Conservation (phyloP, 2,888 invertebrate genomes). For the Penaeus monodon region DNA sequence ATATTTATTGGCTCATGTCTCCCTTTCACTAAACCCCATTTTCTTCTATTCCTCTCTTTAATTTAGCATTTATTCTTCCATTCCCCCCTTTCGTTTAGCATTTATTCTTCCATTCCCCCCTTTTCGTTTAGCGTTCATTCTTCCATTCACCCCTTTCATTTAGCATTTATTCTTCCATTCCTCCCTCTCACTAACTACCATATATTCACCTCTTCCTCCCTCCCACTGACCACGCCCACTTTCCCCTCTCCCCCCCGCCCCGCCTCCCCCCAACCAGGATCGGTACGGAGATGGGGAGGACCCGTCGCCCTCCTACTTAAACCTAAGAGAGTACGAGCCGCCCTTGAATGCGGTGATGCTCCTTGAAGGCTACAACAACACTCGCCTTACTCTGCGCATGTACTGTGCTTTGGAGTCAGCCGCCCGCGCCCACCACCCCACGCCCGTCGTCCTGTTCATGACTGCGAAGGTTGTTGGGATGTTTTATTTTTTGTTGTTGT, state of each 20-base stretch:
- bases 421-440: conserved; percentile 39
- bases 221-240: not conserved
- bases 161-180: no score
- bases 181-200: no score
- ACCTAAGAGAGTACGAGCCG: conserved; percentile 9
- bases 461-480: conserved; percentile 22
- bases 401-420: conserved; percentile 64
- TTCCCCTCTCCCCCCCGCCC: not conserved
- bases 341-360: conserved; percentile 27
- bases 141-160: no score
- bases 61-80: no score
- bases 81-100: no score
- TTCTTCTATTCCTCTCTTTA: no score
- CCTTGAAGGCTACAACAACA: conserved; percentile 52
- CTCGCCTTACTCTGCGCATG: conserved; percentile 49
- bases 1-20: no score
- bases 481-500: no score
- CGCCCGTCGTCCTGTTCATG: conserved; percentile 52
- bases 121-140: no score
- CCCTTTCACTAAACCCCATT: no score
- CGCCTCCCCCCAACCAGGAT: not conserved
- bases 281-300: not conserved
- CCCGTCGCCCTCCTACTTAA: not conserved
- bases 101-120: no score
- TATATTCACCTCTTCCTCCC: no score